These are phyloP conservation scores for Watsonalla cultraria DNA, from an alignment of 2,888 invertebrate genomes.

Conservation along the genomic window DNA sequence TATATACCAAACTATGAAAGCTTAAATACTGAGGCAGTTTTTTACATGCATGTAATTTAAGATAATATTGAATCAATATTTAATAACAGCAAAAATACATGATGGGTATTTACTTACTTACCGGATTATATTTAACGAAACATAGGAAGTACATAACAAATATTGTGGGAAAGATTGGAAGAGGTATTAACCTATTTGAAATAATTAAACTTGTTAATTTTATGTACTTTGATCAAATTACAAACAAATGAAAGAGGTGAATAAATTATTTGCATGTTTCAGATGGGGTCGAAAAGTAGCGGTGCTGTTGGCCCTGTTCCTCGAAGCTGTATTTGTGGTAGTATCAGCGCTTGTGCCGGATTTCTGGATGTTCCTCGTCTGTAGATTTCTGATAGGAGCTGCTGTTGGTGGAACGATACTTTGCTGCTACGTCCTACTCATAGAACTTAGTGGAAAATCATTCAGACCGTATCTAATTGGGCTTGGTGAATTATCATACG, in stretches of 20 bases:
- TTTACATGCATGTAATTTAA: too few species aligned
- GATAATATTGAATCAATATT: too few species aligned
- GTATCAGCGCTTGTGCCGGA: constrained; percentile 76
- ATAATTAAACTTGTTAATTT: too few species aligned
- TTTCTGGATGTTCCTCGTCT: constrained; percentile 79
- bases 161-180: too few species aligned
- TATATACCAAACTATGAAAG: too few species aligned
- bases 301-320: constrained; percentile 75
- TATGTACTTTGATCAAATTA: too few species aligned
- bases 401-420: constrained; percentile 83
- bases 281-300: constrained; percentile 83
- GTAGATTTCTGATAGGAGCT: constrained; percentile 78
- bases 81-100: too few species aligned
- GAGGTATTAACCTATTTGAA: too few species aligned
- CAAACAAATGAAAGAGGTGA: background rate
- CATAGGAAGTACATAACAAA: too few species aligned
- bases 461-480: constrained; percentile 76
- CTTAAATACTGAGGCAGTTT: too few species aligned
- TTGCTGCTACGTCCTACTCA: constrained; percentile 80
- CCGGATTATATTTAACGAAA: too few species aligned
- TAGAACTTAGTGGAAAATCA: constrained; percentile 79
- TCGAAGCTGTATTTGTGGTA: constrained; percentile 75
- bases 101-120: too few species aligned
- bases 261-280: constrained; percentile 23
- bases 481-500: constrained; percentile 75